Evolutionary conservation across 2,888 invertebrate species (phyloP).

Genomic region (Zygaena filipendulae): DNA sequence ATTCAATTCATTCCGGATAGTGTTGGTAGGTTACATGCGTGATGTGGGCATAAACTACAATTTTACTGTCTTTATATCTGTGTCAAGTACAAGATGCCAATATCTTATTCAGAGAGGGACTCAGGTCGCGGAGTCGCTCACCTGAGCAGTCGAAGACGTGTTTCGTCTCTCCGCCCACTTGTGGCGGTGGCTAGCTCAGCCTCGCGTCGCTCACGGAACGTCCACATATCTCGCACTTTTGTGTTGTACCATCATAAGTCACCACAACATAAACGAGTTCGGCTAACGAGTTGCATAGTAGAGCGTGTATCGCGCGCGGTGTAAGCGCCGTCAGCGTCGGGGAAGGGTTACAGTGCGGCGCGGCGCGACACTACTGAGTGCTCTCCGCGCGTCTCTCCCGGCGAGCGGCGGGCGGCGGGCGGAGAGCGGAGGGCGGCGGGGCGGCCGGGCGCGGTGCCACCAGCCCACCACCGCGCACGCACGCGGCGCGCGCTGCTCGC

Average conservation of each 20-base stretch:
- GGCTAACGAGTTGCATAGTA: slow-evolving; percentile 53
- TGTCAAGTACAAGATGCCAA: no score
- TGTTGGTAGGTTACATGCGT: no score
- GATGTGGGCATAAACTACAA: no score
- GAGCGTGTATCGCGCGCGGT: slow-evolving; percentile 19
- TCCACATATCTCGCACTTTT: slow-evolving; percentile 61
- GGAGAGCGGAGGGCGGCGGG: no score
- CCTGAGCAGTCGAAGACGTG: slow-evolving; percentile 54
- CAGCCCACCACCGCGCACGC: slow-evolving; percentile 7
- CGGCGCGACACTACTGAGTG: slow-evolving; percentile 43
- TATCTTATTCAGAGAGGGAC: slow-evolving; percentile 38
- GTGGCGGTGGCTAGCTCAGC: slow-evolving; percentile 44
- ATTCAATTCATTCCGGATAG: no score
- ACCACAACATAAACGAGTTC: slow-evolving; percentile 56
- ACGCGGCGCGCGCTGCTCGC: neutral
- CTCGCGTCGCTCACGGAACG: slow-evolving; percentile 53
- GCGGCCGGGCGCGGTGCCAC: slow-evolving; percentile 20
- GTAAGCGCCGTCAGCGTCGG: slow-evolving; percentile 22
- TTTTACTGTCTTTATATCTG: no score
- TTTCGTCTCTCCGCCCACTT: slow-evolving; percentile 57
- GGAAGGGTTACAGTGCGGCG: slow-evolving; percentile 26
- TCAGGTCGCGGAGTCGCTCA: slow-evolving; percentile 54
- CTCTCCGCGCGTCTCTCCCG: slow-evolving; percentile 25
- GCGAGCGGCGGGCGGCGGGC: no score
- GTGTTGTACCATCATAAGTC: slow-evolving; percentile 64